Base-by-base conservation (phyloP, 37 sponge, comb jelly and placozoan species). In the Mnemiopsis leidyi region DNA sequence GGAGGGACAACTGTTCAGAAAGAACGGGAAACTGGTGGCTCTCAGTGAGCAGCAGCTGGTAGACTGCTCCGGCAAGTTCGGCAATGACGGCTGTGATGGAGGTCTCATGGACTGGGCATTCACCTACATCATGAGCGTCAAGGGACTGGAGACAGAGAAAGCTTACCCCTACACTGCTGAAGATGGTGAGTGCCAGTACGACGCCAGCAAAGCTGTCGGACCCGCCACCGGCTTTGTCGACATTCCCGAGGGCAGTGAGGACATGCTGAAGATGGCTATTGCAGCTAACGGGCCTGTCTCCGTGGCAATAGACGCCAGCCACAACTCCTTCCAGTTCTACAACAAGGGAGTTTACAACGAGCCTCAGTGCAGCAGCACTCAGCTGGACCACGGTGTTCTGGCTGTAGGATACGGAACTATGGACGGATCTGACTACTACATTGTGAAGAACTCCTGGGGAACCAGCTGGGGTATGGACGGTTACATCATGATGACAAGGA, bases 371-470 rank as follows among this genome's bases (percentile, higher is more conserved):
- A 96, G 96, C 38, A 25, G 69, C 18, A 96, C 94, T 9, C 25
- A 93, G 24, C 93, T 98, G 76, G 98, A 98, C 73, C 97, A 98
- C 83, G 97, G 96, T 67, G 98, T 96, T 20, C 85, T 97, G 94
- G 96, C 93, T 36, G 95, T 96, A 7, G 98, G 98, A 30, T 97
- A 97, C 75, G 98, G 98, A 0, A 69, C 73, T 28, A 25, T 2
- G 7, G 21, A 16, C 73, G 29, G 29, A 21, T 3, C 67, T 33
- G 94, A 93, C 35, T 97, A 95, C 95, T 97, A 94, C 95, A 94
- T 95, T 28, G 97, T 97, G 31, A 97, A 97, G 93, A 97, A 97
- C 93, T 96, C 96, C 79, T 97, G 97, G 97, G 96, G 97, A 5
- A 93, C 96, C 3, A 68, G 76, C 33, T 97, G 97, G 97, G 97